These are phyloP conservation scores for Aporrectodea caliginosa DNA, from an alignment of 1,140 invertebrate species.

Conservation along the genomic window DNA sequence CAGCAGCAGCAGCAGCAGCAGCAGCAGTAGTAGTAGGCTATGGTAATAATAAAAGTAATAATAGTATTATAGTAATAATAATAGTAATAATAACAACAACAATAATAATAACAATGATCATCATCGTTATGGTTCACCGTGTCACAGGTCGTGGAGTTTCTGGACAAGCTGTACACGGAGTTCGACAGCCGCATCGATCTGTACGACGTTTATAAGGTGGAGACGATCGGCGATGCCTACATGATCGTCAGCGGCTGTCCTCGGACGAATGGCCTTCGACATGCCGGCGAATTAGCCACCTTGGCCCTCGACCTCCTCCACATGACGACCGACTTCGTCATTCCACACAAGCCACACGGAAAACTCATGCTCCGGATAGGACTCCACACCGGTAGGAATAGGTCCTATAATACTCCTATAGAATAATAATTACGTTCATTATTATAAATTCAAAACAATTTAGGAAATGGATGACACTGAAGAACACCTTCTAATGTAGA, in stretches of 20 bases:
- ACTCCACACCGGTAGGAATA: constrained; percentile 37
- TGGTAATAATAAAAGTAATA: no score
- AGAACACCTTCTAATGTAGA: no score
- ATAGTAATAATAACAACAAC: no score
- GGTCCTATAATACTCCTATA: no score
- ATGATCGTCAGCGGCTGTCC: constrained; percentile 57
- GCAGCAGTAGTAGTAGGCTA: constrained; percentile 7
- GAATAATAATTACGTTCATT: no score
- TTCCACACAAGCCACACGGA: constrained; percentile 16
- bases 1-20: constrained; percentile 25
- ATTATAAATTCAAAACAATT: no score
- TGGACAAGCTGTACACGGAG: constrained; percentile 51
- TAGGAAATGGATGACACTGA: no score
- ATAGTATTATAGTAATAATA: no score
- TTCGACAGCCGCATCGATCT: no score
- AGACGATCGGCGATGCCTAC: constrained; percentile 42
- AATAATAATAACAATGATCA: no score
- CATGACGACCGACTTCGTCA: not conserved
- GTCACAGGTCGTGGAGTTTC: constrained; percentile 63
- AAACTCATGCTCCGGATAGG: constrained; percentile 24
- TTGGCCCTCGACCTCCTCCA: not conserved
- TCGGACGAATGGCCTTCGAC: constrained; percentile 55
- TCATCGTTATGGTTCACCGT: no score
- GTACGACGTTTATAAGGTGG: constrained; percentile 35
- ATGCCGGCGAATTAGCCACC: not conserved